These are phyloP conservation scores for Malurus melanocephalus DNA, from an alignment of 2,113 vertebrate genomes.

Conservation along the genomic window DNA sequence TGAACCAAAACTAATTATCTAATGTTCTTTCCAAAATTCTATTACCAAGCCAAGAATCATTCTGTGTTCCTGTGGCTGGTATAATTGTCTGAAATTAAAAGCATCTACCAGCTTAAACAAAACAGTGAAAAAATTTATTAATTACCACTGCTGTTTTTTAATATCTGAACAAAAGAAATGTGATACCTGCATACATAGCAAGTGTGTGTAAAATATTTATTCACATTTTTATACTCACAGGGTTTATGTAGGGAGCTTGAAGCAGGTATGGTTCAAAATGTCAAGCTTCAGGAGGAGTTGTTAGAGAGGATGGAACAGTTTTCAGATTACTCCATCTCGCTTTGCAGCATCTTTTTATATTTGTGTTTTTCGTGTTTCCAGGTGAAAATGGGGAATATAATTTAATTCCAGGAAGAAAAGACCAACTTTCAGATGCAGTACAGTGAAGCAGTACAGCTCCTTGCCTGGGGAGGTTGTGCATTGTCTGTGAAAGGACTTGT, in stretches of 20 bases:
- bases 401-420: neutral
- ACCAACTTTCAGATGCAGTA: neutral
- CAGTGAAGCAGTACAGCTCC: neutral
- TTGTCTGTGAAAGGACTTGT: accelerated
- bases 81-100: neutral
- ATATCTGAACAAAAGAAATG: neutral
- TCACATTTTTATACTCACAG: neutral
- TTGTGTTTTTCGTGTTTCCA: neutral
- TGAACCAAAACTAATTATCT: neutral
- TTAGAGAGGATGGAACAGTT: neutral
- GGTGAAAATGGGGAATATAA: neutral
- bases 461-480: neutral
- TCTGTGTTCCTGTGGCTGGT: neutral
- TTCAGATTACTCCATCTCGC: neutral
- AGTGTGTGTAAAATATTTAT: neutral
- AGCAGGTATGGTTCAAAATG: neutral
- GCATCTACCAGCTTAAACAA: neutral
- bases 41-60: neutral
- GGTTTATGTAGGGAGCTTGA: neutral
- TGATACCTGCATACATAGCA: neutral
- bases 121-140: neutral
- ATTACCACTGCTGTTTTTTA: neutral
- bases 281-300: neutral
- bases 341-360: neutral
- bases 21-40: neutral